Base-by-base conservation (phyloP, 2,888 invertebrate genomes). In the Dolichomitus sp. region DNA sequence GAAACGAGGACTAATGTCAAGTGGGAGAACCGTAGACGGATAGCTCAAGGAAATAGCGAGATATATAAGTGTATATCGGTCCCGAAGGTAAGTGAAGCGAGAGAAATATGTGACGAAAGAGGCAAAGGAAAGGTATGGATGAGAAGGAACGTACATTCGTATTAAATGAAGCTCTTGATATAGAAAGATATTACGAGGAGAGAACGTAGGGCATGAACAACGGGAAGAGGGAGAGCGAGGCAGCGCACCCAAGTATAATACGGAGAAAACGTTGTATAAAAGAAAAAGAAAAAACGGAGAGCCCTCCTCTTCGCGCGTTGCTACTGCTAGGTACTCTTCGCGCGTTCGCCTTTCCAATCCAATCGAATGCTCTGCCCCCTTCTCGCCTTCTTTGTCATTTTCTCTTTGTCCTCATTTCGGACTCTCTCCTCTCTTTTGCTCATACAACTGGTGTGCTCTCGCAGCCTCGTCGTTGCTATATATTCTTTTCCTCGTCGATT, bases 381-480 rank as follows among this genome's bases (percentile, higher is more conserved):
- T 88, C 89, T 87, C 87, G 87, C 89, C 50, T 70, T 54, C 88
- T 90, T 89, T 91, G 90, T 91, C 90, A 88, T 90, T 90, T 91
- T 91, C 89, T 90, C 91, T 91, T 91, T 90, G 90, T 91, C 91
- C 91, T 84, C 91, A 86, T 92, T 91, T 91, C 86, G 86, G 85
- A 74, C 42, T 75, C 70, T 74, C 78, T 59, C 70, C 70, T 80
- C 65, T 85, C 54, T 45, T 59, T 37, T 73, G 17, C 72, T 9
- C 52, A 80, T 17, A 30, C 33, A 42, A 5, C 42, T 23, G 40
- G 1, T 9, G 42, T 5, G 61, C 63, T 5, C 59, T 61, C 40
- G 33, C 45, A 23, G 23, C 42, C 50, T 48, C 65, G 52, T 61
- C 69, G 68, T 73, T 23, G 50, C 52, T 66, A 40, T 73, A 76